phyloP scores from a whole-genome alignment of 2,888 invertebrate species.

The Cerastis rubricosa region DNA sequence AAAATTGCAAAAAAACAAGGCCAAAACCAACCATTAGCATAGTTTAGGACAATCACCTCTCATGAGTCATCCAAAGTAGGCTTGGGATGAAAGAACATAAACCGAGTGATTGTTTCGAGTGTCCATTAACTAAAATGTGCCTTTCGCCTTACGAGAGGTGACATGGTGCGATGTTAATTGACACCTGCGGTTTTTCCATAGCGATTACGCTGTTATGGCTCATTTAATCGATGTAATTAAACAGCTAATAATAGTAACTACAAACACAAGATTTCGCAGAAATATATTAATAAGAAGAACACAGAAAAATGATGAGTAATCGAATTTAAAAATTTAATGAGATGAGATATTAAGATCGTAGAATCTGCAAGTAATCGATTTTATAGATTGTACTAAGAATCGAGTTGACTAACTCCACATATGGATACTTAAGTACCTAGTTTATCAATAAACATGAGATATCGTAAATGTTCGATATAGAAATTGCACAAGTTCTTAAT shows the following conservation, averaged over 20 bases:
- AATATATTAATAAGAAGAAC: neutral
- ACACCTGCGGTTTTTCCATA: conserved; percentile 11
- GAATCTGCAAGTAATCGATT: conserved; percentile 1
- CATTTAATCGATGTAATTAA: conserved; percentile 1
- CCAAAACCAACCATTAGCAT: conserved; percentile 48
- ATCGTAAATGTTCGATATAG: conserved; percentile 49
- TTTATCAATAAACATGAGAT: conserved; percentile 38
- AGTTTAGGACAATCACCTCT: conserved; percentile 57
- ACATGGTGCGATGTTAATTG: conserved; percentile 26
- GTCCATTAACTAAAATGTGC: conserved; percentile 36
- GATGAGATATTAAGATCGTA: conserved; percentile 1
- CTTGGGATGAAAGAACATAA: conserved; percentile 37
- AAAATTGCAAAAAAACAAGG: conserved; percentile 59
- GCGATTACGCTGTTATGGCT: neutral
- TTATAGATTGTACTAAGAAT: conserved; percentile 4
- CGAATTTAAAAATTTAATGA: conserved; percentile 1
- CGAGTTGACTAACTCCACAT: conserved; percentile 19
- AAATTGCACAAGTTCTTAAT: conserved; percentile 59
- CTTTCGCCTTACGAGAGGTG: conserved; percentile 35
- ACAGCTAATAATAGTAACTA: neutral
- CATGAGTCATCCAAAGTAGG: conserved; percentile 47
- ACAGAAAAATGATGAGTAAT: conserved; percentile 19
- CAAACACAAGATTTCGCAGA: conserved; percentile 9
- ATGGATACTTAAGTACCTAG: neutral
- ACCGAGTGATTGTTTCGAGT: conserved; percentile 6